Conservation (phyloP, 2,113 vertebrate species). For the Leptocoma aspasia region DNA sequence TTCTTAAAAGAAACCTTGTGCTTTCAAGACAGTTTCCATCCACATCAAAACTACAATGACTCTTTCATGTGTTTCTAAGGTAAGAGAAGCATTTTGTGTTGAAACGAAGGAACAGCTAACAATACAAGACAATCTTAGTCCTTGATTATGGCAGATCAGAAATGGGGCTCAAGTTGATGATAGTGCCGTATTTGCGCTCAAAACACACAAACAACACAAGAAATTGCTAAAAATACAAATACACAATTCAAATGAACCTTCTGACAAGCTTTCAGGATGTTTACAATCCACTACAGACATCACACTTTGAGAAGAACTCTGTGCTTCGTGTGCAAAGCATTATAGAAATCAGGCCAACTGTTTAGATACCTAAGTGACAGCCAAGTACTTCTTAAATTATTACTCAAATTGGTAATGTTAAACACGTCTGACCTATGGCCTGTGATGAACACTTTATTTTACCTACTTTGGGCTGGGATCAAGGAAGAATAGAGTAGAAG, state of each 20-base stretch:
- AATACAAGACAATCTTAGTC: neutral
- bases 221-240: neutral
- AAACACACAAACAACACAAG: neutral
- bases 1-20: neutral
- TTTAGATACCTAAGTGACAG: constrained; percentile 7
- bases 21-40: neutral
- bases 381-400: neutral
- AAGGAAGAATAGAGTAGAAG: neutral
- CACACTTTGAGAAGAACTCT: neutral
- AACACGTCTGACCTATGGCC: neutral
- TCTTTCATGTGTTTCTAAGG: neutral
- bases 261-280: neutral
- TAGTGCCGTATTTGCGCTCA: neutral
- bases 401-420: neutral
- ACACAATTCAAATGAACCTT: neutral
- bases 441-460: neutral
- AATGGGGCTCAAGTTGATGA: neutral
- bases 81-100: neutral
- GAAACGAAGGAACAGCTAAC: neutral
- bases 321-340: neutral
- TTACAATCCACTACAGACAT: neutral
- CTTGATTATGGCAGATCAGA: neutral
- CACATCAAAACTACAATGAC: neutral
- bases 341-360: constrained; percentile 6
- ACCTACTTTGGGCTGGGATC: neutral